Conservation (phyloP, 2,797 vertebrate genomes). For the Lacerta agilis region DNA sequence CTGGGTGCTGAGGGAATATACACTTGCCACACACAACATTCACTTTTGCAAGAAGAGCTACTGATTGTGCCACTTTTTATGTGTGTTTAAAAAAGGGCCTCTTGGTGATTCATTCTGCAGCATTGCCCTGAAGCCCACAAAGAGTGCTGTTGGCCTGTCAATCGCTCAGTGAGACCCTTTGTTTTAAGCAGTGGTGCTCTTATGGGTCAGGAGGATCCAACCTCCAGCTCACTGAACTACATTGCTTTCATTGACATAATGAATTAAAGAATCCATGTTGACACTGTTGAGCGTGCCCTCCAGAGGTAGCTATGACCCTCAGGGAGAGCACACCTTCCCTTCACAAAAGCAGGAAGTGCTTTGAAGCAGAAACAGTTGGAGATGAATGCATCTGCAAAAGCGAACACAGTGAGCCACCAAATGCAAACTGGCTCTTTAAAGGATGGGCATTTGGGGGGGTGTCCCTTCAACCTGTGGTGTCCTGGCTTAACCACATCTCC, state of each 20-base stretch:
- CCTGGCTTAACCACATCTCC: slow-evolving; percentile 20
- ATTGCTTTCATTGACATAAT: background rate
- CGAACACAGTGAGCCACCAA: slow-evolving; percentile 20
- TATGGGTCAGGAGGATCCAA: background rate
- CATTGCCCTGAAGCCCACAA: background rate
- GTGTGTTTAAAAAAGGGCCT: background rate
- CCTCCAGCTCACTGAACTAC: background rate
- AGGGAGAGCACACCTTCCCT: slow-evolving; percentile 21
- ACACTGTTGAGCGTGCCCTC: background rate
- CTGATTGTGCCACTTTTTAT: no score
- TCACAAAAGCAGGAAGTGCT: slow-evolving; percentile 33
- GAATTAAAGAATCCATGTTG: background rate
- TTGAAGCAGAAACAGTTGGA: slow-evolving; percentile 34
- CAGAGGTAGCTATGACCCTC: background rate
- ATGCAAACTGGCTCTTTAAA: slow-evolving; percentile 27
- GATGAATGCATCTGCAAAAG: background rate
- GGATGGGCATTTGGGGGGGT: background rate
- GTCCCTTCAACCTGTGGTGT: background rate
- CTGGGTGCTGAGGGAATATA: background rate
- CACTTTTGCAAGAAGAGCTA: background rate
- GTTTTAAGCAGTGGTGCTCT: background rate
- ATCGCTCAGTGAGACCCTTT: background rate
- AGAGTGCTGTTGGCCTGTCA: background rate
- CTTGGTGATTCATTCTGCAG: background rate
- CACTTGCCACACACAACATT: background rate